Conservation (phyloP, 1,140 invertebrate species). For the Acromyrmex heyeri region DNA sequence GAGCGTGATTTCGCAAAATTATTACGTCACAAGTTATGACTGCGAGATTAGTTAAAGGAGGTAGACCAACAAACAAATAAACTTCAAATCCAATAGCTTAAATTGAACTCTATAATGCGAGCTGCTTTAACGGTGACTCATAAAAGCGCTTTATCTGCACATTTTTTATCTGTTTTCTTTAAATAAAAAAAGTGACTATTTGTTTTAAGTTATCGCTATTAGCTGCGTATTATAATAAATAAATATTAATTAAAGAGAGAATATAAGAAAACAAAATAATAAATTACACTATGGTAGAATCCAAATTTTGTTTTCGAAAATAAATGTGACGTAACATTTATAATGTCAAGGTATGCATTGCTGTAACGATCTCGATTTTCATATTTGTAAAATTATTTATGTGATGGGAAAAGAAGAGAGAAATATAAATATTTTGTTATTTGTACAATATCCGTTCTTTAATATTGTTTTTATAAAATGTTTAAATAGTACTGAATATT, state of each 20-base stretch:
- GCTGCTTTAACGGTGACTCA: neutral
- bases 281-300: neutral
- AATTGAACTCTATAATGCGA: neutral
- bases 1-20: slow-evolving; percentile 36
- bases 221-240: neutral
- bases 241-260: neutral
- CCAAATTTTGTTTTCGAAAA: neutral
- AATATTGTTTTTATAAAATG: neutral
- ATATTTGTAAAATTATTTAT: slow-evolving; percentile 79
- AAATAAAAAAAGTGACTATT: neutral
- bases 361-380: slow-evolving; percentile 80
- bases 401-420: slow-evolving; percentile 30
- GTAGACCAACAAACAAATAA: slow-evolving; percentile 25
- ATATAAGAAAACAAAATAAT: neutral
- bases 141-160: neutral
- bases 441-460: neutral
- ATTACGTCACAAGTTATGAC: slow-evolving; percentile 38
- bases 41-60: slow-evolving; percentile 1
- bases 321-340: neutral
- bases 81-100: neutral
- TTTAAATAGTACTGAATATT: neutral
- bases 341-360: neutral
- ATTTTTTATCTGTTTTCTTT: neutral
- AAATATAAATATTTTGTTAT: slow-evolving; percentile 80
- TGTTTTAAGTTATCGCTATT: neutral